Evolutionary conservation across 2,797 vertebrate genomes (phyloP), one percentile per base, ranked within the genome.

Genomic region (Sebastes minor): DNA sequence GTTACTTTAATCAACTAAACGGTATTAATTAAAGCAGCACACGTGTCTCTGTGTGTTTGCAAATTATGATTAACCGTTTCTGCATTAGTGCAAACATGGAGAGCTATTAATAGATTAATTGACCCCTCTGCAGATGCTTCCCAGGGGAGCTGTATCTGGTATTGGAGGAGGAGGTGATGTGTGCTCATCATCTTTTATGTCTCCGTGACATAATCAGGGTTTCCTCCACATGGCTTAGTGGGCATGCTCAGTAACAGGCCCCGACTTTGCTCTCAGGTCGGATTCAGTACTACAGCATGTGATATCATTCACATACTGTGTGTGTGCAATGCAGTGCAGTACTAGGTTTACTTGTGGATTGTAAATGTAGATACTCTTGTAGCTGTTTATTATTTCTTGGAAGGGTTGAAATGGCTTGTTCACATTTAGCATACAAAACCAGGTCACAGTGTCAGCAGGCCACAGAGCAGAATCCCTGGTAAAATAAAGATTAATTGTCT

Each of bases 51-150:
- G 5, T n/a, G 14, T 62, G 13, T 65, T 61, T 71, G 14, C 6
- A 55, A 52, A 67, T 42, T 25, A 59, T 52, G 1, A 59, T n/a
- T 52, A 23, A 53, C 61, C 28, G 63, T 72, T 63, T 71, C 16
- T 56, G 23, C 8, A 25, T 53, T 68, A 46, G 6, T 59, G 18
- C 8, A 33, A 13, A 42, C 35, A 72, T 49, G 18, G 46, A 49
- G 6, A 30, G 22, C 28, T 73, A 49, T 69, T 64, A 61, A 74
- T 71, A 49, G 55, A 67, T 80, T 69, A 10, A 76, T 42, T 84
- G 74, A 76, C 13, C 49, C 5, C 56, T 78, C 57, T 67, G 56
- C 71, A 57, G 64, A 78, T 82, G 52, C 22, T 83, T 64, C 55
- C 35, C 52, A 32, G 10, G 72, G 6, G 55, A 70, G 63, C 42